Base-by-base conservation (phyloP, 1,140 invertebrate genomes). In the Zaprionus africanus region DNA sequence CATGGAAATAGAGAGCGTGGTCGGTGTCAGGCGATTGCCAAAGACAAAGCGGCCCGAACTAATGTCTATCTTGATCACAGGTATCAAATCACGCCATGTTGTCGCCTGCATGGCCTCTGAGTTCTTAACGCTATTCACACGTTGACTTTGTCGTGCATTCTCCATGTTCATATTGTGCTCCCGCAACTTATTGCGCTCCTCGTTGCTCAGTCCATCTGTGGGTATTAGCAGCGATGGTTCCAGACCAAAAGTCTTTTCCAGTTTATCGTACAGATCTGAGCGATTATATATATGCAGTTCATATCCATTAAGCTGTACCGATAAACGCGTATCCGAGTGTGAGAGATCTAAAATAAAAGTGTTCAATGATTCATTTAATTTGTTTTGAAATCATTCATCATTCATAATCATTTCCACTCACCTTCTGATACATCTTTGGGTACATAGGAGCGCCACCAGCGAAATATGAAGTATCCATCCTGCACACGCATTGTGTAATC, bases 271-370 rank as follows among this genome's bases (percentile, higher is more conserved):
- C 28, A 98, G 92, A 79, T 96, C 94, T 71, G 97, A 98, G 68
- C 98, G 95, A 94, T 99, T 99, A 93, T 99, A 99, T 9, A 99
- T 95, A 93, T 99, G 98, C 51, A 99, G 93, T 93, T 99, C 98
- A 92, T 99, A 97, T 7, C 98, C 98, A 94, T 99, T 99, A 59
- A 99, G 93, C 94, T 98, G 97, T 28, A 99, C 95, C 46, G 97
- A 98, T 17, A 99, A 93, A 53, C 99, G 95, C 6, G 98, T 98
- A 92, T 99, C 98, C 53, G 97, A 98, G 94, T 99, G 98, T 60
- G 98, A 99, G 80, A 99, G 95, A 95, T 99, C 98, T 98, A 24
- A 24, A 5, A 62, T 94, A 24, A 5, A 62, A 94, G 59, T 94
- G 93, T n/a, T 49, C 2, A 17, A 49, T 51, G 46, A 51, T 5